phyloP scores from a whole-genome alignment of 2,797 vertebrate genomes.

The Liasis olivaceus region DNA sequence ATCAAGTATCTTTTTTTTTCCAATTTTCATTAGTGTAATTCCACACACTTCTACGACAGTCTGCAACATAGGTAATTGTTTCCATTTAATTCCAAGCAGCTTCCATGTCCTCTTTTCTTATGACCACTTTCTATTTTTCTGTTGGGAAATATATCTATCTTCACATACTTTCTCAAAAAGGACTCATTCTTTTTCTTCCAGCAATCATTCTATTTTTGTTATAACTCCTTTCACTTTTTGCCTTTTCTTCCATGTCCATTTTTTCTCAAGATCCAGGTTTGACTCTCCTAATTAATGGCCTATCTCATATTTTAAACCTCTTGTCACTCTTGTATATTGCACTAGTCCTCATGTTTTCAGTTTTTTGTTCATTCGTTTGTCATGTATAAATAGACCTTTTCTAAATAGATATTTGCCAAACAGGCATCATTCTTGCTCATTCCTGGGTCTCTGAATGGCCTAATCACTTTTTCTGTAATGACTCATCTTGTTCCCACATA shows the following conservation, averaged over 20 bases:
- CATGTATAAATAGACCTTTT: background rate
- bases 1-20: background rate
- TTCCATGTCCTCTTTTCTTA: background rate
- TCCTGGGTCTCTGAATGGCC: background rate
- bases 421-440: background rate
- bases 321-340: background rate
- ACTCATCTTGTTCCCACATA: background rate
- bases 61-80: background rate
- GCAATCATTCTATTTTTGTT: background rate
- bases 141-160: background rate
- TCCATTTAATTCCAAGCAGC: background rate
- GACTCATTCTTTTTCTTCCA: background rate
- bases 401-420: background rate
- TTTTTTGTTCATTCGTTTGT: background rate
- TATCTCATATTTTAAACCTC: background rate
- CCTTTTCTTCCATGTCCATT: background rate
- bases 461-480: background rate
- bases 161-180: background rate
- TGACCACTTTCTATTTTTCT: background rate
- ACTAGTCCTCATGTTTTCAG: background rate
- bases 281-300: background rate
- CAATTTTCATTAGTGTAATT: background rate
- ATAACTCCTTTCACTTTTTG: background rate
- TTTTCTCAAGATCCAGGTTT: background rate
- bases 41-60: background rate